Evolutionary conservation across 2,888 invertebrate genomes (phyloP).

Genomic region (Deroplatys truncata): DNA sequence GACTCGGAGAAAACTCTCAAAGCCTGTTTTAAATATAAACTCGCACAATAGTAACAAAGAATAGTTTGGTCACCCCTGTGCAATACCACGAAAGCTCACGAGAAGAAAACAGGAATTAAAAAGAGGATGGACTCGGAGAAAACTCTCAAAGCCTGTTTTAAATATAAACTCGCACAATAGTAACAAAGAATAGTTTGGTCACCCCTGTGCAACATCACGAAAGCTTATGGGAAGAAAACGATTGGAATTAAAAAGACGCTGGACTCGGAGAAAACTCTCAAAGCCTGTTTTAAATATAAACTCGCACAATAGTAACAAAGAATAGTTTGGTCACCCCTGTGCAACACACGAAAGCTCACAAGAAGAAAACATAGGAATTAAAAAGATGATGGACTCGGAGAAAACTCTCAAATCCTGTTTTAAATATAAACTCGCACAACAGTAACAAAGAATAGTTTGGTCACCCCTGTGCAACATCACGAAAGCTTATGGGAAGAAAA

Average conservation of each 20-base stretch:
- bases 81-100: too few species aligned
- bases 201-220: neutral
- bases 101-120: too few species aligned
- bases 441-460: neutral
- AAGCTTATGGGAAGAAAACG: neutral
- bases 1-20: neutral
- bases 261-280: neutral
- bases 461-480: neutral
- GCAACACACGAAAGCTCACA: too few species aligned
- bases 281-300: neutral
- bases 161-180: neutral
- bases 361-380: too few species aligned
- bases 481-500: neutral
- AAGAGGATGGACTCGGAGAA: too few species aligned
- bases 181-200: neutral
- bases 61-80: too few species aligned
- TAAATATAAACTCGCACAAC: neutral
- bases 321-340: too few species aligned
- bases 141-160: too few species aligned
- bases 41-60: neutral
- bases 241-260: neutral
- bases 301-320: neutral
- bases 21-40: conserved; percentile 1
- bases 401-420: too few species aligned
- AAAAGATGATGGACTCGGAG: too few species aligned